These are phyloP conservation scores for Schizaphis graminum DNA, from an alignment of 2,888 invertebrate genomes.

Conservation along the genomic window DNA sequence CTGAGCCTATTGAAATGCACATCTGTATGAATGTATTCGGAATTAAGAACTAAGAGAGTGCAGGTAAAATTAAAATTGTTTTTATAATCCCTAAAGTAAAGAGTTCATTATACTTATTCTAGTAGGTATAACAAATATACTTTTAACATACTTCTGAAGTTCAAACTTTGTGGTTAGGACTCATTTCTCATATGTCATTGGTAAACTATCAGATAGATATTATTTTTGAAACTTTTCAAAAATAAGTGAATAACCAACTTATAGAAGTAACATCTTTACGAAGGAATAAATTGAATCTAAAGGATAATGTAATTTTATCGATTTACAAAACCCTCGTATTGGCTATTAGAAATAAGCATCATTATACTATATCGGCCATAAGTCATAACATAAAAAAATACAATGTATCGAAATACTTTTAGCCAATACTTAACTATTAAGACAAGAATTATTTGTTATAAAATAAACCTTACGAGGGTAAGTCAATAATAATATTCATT, in stretches of 20 bases:
- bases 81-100: slow-evolving; percentile 12
- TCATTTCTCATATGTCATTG: slow-evolving; percentile 39
- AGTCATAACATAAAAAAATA: background rate
- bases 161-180: slow-evolving; percentile 27
- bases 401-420: background rate
- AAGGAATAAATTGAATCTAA: background rate
- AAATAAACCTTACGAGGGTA: background rate
- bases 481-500: background rate
- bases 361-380: background rate
- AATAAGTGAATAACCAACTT: slow-evolving; percentile 16
- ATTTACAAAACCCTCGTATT: slow-evolving; percentile 42
- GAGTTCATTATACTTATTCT: slow-evolving; percentile 5
- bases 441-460: background rate
- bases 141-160: background rate
- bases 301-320: slow-evolving; percentile 12
- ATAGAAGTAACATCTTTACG: background rate
- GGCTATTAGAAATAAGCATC: background rate
- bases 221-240: slow-evolving; percentile 36
- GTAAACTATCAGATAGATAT: slow-evolving; percentile 1
- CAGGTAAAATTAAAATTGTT: slow-evolving; percentile 50
- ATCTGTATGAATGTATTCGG: background rate
- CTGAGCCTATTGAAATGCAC: slow-evolving; percentile 29
- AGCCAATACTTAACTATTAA: background rate
- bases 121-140: background rate
- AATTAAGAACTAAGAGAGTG: background rate